These are phyloP conservation scores for Sycophila sp. DNA, from an alignment of 1,140 invertebrate genomes.

Conservation along the genomic window DNA sequence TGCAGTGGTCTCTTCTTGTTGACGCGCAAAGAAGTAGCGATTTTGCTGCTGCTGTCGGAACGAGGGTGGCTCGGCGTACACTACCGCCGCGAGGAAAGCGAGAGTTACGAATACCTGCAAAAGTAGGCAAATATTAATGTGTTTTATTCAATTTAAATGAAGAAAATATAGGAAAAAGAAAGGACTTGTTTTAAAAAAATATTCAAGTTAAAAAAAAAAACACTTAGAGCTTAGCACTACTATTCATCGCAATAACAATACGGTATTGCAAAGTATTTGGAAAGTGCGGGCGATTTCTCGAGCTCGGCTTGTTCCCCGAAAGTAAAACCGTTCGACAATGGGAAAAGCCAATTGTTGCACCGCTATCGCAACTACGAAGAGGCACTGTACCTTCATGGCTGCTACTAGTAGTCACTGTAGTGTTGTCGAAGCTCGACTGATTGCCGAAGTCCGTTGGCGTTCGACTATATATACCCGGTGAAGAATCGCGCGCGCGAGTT, in stretches of 20 bases:
- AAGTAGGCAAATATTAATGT: background rate
- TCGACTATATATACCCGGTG: constrained; percentile 58
- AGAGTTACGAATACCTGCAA: constrained; percentile 52
- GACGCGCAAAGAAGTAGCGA: constrained; percentile 57
- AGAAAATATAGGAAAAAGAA: background rate
- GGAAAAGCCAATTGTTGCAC: too few species aligned
- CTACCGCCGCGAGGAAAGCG: constrained; percentile 47
- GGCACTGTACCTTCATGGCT: constrained; percentile 60
- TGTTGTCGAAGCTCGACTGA: constrained; percentile 60
- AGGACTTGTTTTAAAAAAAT: background rate
- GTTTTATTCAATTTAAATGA: background rate
- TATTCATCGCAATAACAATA: too few species aligned
- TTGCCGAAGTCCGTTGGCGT: constrained; percentile 45
- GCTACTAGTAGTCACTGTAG: constrained; percentile 39
- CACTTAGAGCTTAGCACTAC: too few species aligned
- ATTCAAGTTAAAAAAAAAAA: background rate
- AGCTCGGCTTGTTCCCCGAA: too few species aligned
- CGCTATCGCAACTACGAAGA: too few species aligned
- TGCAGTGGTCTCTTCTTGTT: constrained; percentile 46
- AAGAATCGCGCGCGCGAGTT: constrained; percentile 50
- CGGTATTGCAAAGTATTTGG: too few species aligned
- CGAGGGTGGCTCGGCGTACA: constrained; percentile 54
- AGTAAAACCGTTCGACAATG: too few species aligned
- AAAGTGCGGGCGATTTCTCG: too few species aligned
- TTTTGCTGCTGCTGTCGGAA: constrained; percentile 48